Conservation (phyloP, 2,797 vertebrate species). For the Tenualosa thibaudeaui region DNA sequence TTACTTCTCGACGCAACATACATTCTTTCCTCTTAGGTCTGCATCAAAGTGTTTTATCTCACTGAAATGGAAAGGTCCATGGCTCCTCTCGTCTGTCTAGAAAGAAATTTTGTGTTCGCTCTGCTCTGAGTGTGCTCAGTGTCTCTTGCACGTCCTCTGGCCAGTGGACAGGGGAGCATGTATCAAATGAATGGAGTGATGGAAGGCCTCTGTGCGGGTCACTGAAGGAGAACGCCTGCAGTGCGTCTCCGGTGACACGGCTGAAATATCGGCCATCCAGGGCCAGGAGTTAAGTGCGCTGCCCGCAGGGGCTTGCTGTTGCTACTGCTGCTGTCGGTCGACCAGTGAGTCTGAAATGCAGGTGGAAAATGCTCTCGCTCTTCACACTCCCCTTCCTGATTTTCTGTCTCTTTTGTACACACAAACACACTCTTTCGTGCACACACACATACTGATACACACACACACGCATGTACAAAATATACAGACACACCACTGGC, state of each 20-base stretch:
- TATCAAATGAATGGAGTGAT: conserved; percentile 33
- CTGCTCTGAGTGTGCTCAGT: not conserved
- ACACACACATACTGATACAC: not conserved
- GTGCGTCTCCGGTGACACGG: conserved; percentile 27
- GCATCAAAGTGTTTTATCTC: not conserved
- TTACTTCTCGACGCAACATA: not conserved
- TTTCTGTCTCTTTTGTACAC: not conserved
- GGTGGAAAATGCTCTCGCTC: conserved; percentile 26
- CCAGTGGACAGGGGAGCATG: conserved; percentile 13
- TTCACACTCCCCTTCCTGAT: not conserved
- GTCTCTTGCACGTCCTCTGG: not conserved
- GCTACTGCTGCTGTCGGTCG: not conserved
- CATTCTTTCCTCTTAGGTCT: not conserved
- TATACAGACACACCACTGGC: not conserved
- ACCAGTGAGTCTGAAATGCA: conserved; percentile 17
- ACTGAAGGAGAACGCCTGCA: conserved; percentile 2
- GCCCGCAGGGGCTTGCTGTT: not conserved
- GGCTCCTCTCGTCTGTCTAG: not conserved
- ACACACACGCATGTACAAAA: not conserved
- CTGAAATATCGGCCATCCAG: conserved; percentile 28
- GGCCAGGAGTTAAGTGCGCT: conserved; percentile 14
- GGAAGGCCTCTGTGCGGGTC: conserved; percentile 11
- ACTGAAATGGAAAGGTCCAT: not conserved
- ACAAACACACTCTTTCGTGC: not conserved
- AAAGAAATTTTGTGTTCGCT: not conserved